Evolutionary conservation across 2,797 vertebrate species (phyloP).

Genomic region (Dendrocincla fuliginosa): DNA sequence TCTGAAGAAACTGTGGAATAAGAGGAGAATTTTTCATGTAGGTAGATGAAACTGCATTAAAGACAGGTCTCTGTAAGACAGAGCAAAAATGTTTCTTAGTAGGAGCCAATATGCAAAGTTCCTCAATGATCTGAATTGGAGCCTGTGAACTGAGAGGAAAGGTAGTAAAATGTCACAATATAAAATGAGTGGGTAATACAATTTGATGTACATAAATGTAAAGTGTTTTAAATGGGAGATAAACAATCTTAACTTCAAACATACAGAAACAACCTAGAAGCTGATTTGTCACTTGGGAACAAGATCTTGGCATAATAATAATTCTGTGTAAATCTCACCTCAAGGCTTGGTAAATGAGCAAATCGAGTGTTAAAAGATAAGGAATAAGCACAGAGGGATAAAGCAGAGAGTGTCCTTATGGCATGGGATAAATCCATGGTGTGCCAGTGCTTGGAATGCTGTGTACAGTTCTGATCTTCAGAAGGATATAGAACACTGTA

Average conservation of each 20-base stretch:
- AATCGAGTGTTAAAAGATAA: neutral
- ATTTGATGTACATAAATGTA: neutral
- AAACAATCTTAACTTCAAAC: neutral
- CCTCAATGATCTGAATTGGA: neutral
- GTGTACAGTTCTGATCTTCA: neutral
- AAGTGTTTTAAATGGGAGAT: neutral
- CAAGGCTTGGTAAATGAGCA: neutral
- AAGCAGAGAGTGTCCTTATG: neutral
- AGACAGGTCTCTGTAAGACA: neutral
- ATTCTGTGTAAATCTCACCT: neutral
- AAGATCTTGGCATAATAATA: neutral
- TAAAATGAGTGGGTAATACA: neutral
- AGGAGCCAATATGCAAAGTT: neutral
- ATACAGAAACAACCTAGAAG: neutral
- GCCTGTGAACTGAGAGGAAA: neutral
- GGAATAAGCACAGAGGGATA: neutral
- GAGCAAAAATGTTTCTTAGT: neutral
- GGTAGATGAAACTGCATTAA: neutral
- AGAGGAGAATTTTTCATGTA: neutral
- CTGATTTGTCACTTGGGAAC: neutral
- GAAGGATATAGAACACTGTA: neutral
- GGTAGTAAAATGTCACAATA: neutral
- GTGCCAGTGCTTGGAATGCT: neutral
- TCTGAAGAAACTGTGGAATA: neutral
- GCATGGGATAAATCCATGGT: accelerated